These are phyloP conservation scores for Heteromurus nitidus DNA, from an alignment of 2,888 invertebrate species.

Conservation along the genomic window DNA sequence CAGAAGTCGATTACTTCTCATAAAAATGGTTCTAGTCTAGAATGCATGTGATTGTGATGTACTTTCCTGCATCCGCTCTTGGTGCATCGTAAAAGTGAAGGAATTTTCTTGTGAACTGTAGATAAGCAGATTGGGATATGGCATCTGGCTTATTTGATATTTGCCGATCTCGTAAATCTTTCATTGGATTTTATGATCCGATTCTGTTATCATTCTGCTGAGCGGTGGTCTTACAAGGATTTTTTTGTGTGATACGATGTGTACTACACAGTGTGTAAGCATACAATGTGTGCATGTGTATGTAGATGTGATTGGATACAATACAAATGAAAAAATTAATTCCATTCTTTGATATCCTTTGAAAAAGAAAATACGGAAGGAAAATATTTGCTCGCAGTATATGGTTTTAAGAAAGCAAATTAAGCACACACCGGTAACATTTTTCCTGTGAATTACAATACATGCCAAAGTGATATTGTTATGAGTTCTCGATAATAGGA, in stretches of 20 bases:
- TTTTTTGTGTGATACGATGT: too few relatives aligned
- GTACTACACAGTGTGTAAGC: too few relatives aligned
- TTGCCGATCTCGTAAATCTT: constrained; percentile 52
- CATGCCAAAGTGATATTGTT: background rate
- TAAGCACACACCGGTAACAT: too few relatives aligned
- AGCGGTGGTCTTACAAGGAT: too few relatives aligned
- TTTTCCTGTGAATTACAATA: constrained; percentile 1
- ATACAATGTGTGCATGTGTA: too few relatives aligned
- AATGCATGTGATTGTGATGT: background rate
- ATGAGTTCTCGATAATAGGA: background rate
- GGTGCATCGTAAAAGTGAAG: background rate
- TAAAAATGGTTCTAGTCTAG: background rate
- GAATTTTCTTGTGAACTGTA: background rate
- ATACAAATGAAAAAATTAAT: constrained; percentile 15
- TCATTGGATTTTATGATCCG: constrained; percentile 15
- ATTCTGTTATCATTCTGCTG: background rate
- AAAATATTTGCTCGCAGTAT: constrained; percentile 14
- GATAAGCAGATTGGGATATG: background rate
- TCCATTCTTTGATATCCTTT: background rate
- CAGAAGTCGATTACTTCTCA: constrained; percentile 40
- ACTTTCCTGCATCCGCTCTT: background rate
- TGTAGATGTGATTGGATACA: background rate
- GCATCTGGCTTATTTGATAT: constrained; percentile 16
- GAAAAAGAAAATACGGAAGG: constrained; percentile 14
- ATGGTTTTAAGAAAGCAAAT: constrained; percentile 1